Base-by-base conservation (phyloP, 2,113 vertebrate species). In the rabbit (Oryctolagus cuniculus) region DNA sequence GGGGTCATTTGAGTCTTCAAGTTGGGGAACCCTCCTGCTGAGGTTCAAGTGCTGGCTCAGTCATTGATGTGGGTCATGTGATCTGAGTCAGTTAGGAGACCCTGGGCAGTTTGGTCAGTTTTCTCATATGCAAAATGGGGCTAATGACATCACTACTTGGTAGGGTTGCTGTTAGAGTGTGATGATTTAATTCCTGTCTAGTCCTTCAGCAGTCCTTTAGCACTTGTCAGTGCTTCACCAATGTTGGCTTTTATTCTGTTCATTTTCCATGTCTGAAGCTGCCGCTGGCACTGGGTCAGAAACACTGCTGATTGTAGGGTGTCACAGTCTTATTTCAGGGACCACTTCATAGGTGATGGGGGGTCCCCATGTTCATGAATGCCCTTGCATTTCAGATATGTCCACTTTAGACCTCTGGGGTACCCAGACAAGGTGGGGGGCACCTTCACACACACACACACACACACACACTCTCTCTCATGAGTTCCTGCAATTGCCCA, bases 401-500 rank as follows among this genome's bases (percentile, higher is more conserved):
- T 77, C 66, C 70, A 13, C 86, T 96, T 96, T 61, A 61, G 92
- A 21, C 89, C 80, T 82, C 24, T 69, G 77, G 94, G 24, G 61
- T 97, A 27, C 89, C 53, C 44, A 69, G 80, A 92, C 44, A 31
- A 78, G 80, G 91, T 93, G 80, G 25, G 69, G 66, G 27, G 19
- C 55, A 58, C 55, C 15, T 5, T 17, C 55, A 19, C 13, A 58
- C 13, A 58, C 55, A 58, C 55, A 58, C 55, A 58, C 55, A 58
- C 55, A 58, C 55, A 58, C 55, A 16, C 55, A 58, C 55, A 16
- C 70, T 78, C 81, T 83, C 84, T 78, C 80, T 73, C 0, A 34
- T 25, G 21, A 91, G n/a, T 34, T 91, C 38, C 86, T 53, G 6
- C 80, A 96, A 95, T 91, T 91, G 96, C 91, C 91, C 10, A 7